These are phyloP conservation scores for Chrysoperla carnea DNA, from an alignment of 1,140 invertebrate genomes.

Conservation along the genomic window DNA sequence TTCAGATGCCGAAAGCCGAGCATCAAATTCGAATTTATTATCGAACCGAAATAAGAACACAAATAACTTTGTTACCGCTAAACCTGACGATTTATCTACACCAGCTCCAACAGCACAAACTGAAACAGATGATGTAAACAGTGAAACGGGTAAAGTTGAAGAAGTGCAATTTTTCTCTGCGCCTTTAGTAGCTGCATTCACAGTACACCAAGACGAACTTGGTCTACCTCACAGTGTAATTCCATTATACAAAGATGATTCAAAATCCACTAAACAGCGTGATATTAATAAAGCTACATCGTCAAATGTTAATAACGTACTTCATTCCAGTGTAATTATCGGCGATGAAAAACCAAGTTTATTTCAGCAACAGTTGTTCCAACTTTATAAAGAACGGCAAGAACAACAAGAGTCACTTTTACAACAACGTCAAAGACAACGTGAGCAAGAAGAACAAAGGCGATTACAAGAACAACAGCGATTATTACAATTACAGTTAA, in stretches of 20 bases:
- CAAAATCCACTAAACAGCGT: not conserved
- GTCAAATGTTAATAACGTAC: too few relatives aligned
- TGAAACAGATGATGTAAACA: not conserved
- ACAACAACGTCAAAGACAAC: conserved; percentile 51
- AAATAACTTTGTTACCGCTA: not conserved
- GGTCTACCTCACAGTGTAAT: conserved; percentile 58
- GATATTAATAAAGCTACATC: too few relatives aligned
- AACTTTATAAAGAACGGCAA: conserved; percentile 30
- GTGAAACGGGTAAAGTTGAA: conserved; percentile 35
- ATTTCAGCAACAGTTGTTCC: too few relatives aligned
- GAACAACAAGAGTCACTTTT: conserved; percentile 50
- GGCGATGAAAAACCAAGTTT: too few relatives aligned
- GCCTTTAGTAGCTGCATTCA: conserved; percentile 62
- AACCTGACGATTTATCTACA: not conserved
- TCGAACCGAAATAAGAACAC: too few relatives aligned
- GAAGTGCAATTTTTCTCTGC: conserved; percentile 65
- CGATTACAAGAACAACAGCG: conserved; percentile 24
- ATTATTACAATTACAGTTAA: conserved; percentile 11
- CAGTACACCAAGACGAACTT: conserved; percentile 58
- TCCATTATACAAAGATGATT: conserved; percentile 32
- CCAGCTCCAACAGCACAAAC: not conserved
- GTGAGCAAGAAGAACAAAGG: conserved; percentile 39
- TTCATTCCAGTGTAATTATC: too few relatives aligned
- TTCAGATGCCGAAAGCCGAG: too few relatives aligned
- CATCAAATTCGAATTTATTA: too few relatives aligned